These are phyloP conservation scores for Ochropleura plecta DNA, from an alignment of 2,888 invertebrate genomes.

Conservation along the genomic window DNA sequence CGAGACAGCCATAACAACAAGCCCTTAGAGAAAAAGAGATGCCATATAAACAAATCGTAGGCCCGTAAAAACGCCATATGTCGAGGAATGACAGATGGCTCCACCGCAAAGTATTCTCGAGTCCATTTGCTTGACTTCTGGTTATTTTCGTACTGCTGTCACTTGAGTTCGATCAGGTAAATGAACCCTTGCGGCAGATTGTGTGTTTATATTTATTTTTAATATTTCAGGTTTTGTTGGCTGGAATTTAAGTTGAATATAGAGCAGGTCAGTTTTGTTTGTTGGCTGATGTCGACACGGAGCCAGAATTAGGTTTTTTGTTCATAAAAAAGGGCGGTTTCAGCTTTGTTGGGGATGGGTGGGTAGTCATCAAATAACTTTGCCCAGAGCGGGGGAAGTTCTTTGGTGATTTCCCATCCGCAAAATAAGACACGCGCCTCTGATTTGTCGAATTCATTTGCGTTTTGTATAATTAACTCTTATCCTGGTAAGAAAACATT, in stretches of 20 bases:
- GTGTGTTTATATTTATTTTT: slow-evolving; percentile 37
- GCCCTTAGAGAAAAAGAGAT: slow-evolving; percentile 69
- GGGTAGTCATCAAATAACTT: too few species aligned
- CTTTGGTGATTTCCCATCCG: too few species aligned
- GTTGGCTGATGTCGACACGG: not conserved
- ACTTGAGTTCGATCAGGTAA: slow-evolving; percentile 60
- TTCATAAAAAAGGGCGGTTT: not conserved
- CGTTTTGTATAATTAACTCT: too few species aligned
- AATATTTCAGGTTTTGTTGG: slow-evolving; percentile 26
- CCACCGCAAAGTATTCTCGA: slow-evolving; percentile 79
- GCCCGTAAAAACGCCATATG: slow-evolving; percentile 86
- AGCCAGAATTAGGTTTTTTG: not conserved
- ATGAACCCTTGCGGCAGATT: slow-evolving; percentile 46
- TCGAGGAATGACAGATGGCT: slow-evolving; percentile 85
- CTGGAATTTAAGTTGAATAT: slow-evolving; percentile 16
- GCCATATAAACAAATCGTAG: slow-evolving; percentile 87
- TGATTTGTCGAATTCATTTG: too few species aligned
- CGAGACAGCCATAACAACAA: slow-evolving; percentile 64
- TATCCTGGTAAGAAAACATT: too few species aligned
- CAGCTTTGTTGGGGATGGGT: too few species aligned
- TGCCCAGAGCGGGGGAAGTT: too few species aligned
- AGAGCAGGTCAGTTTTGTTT: slow-evolving; percentile 39
- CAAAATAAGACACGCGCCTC: too few species aligned
- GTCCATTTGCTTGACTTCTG: slow-evolving; percentile 76
- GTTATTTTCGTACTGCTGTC: slow-evolving; percentile 61